Evolutionary conservation across 2,113 vertebrate genomes (phyloP).

Genomic region (Phocoena phocoena): DNA sequence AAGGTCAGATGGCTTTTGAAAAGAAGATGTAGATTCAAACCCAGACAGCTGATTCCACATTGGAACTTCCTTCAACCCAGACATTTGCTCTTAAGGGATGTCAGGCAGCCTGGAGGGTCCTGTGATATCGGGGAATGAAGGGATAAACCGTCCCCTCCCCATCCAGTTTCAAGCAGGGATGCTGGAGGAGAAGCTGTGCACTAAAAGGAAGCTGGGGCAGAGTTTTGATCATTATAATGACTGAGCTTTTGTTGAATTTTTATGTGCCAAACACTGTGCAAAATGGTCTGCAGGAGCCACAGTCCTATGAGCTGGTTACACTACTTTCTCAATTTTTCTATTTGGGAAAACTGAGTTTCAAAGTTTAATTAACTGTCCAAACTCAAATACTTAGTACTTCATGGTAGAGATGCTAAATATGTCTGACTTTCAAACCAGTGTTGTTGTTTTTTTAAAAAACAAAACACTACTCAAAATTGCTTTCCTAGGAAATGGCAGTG

Average conservation of each 20-base stretch:
- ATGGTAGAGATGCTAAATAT: background rate
- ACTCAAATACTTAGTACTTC: background rate
- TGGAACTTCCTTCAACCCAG: background rate
- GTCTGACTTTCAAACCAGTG: background rate
- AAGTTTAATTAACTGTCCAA: background rate
- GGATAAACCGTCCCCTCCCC: background rate
- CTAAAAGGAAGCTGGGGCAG: background rate
- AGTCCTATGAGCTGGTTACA: background rate
- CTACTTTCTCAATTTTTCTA: background rate
- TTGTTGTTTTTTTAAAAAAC: background rate
- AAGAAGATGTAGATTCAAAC: background rate
- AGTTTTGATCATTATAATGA: background rate
- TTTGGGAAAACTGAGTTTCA: background rate
- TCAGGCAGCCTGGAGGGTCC: background rate
- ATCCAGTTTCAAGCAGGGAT: background rate
- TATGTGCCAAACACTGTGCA: background rate
- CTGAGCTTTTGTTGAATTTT: background rate
- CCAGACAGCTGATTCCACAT: background rate
- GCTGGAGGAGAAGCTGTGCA: background rate
- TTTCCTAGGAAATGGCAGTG: background rate
- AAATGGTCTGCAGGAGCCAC: background rate
- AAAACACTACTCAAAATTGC: background rate
- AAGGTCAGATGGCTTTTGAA: background rate
- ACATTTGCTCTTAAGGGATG: background rate
- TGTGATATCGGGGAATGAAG: background rate